A percentile compares a stretch with the other conserved stretches of the same genome.
Evolutionary conservation across 2,888 invertebrate species (phyloP).

Genomic region (Macrophya annulata): DNA sequence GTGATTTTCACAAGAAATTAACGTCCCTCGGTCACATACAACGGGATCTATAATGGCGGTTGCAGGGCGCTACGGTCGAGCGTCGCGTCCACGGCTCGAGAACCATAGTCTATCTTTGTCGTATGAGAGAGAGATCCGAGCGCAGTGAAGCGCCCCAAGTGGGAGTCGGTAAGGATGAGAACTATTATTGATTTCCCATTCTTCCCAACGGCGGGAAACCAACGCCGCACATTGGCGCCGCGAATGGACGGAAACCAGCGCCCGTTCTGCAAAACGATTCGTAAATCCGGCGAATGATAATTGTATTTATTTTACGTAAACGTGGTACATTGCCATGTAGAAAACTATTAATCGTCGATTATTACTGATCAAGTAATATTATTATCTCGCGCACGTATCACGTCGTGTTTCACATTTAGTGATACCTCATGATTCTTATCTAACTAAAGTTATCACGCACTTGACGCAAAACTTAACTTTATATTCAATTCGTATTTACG

Average conservation of each 20-base stretch:
- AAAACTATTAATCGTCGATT: background rate
- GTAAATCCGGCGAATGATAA: constrained; percentile 22
- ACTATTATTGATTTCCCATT: constrained; percentile 72
- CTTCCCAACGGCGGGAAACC: constrained; percentile 71
- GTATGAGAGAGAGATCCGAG: constrained; percentile 50
- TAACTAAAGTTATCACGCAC: background rate
- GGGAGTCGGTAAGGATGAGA: constrained; percentile 73
- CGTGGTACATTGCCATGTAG: background rate
- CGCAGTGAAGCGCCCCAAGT: constrained; percentile 62
- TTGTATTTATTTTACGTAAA: background rate
- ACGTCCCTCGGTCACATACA: constrained; percentile 75
- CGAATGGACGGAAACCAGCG: background rate
- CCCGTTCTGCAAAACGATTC: background rate
- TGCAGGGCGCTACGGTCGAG: constrained; percentile 58
- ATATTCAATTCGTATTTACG: background rate
- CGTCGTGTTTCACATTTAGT: background rate
- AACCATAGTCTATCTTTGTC: constrained; percentile 36
- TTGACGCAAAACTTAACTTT: background rate
- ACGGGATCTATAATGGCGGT: constrained; percentile 77
- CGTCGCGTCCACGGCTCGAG: constrained; percentile 52
- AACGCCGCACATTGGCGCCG: constrained; percentile 35
- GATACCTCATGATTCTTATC: background rate
- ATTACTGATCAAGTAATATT: constrained; percentile 12
- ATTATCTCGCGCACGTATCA: background rate
- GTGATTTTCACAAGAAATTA: constrained; percentile 44